Percentiles rank a stretch among this genome's conserved stretches.
phyloP scores from a whole-genome alignment of 2,888 invertebrate species.

The Agonopterix arenella region DNA sequence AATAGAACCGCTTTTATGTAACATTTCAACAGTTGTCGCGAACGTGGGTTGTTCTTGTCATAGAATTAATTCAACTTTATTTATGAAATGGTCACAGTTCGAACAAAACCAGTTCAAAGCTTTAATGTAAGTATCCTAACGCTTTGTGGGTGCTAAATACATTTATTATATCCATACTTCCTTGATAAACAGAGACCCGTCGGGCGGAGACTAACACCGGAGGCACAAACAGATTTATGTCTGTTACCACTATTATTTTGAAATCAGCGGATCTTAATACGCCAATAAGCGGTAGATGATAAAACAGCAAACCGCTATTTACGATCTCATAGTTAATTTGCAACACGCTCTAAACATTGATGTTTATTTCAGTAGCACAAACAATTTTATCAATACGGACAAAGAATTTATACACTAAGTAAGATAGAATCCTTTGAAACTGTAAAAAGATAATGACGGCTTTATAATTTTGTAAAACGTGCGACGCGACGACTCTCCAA shows the following conservation, averaged over 20 bases:
- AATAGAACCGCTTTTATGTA: no score
- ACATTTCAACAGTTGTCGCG: no score
- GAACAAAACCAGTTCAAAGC: not conserved
- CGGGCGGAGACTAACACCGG: constrained; percentile 32
- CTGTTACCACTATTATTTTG: constrained; percentile 40
- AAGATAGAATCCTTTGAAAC: not conserved
- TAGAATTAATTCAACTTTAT: no score
- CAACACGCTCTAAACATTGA: not conserved
- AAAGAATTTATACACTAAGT: not conserved
- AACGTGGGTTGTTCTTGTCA: no score
- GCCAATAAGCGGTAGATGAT: constrained; percentile 26
- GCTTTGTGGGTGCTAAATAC: constrained; percentile 15
- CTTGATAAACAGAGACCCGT: constrained; percentile 27
- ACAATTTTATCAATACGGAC: no score
- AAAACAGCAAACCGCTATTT: constrained; percentile 12
- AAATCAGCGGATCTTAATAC: constrained; percentile 46
- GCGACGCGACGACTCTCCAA: not conserved
- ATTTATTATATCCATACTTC: constrained; percentile 17
- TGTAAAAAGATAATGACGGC: not conserved
- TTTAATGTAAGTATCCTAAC: not conserved
- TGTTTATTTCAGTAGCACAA: not conserved
- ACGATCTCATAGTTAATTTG: constrained; percentile 4
- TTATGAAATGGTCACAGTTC: not conserved
- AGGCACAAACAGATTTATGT: constrained; percentile 43
- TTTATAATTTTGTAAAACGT: not conserved